These are phyloP conservation scores for Sebastes oblongus DNA, from an alignment of 2,797 vertebrate genomes.

Conservation along the genomic window DNA sequence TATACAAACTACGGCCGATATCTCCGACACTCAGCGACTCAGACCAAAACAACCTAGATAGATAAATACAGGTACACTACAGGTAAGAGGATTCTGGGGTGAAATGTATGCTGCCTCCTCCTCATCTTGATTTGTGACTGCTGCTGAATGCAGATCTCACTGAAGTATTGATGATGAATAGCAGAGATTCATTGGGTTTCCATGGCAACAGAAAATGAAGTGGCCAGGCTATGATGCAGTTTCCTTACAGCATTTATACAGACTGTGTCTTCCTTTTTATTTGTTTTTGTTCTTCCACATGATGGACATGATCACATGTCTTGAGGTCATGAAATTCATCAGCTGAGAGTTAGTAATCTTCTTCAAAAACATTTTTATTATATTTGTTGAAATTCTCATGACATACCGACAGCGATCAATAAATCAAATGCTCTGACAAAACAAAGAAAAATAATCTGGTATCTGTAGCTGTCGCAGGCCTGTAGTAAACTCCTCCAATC, in stretches of 20 bases:
- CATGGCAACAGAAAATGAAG: slow-evolving; percentile 14
- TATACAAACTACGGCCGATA: no score
- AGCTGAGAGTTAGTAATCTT: background rate
- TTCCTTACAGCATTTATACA: background rate
- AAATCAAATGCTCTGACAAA: no score
- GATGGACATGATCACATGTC: background rate
- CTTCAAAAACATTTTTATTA: no score
- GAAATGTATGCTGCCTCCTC: background rate
- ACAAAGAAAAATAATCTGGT: no score
- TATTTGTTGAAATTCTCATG: no score
- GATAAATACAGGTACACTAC: background rate
- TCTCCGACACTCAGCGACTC: no score
- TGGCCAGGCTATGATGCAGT: background rate
- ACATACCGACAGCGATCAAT: no score
- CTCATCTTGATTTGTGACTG: background rate
- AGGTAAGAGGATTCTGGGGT: background rate
- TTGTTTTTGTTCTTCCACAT: background rate
- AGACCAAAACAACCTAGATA: background rate
- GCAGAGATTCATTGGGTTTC: background rate
- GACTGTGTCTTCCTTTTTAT: background rate
- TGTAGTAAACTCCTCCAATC: no score
- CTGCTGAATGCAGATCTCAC: background rate
- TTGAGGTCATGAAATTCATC: background rate
- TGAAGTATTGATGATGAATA: background rate
- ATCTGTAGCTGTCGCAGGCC: no score